A percentile compares a stretch with the other conserved stretches of the same genome.
Evolutionary conservation across 2,888 invertebrate genomes (phyloP).

Genomic region (Scrobipalpa atriplicella): DNA sequence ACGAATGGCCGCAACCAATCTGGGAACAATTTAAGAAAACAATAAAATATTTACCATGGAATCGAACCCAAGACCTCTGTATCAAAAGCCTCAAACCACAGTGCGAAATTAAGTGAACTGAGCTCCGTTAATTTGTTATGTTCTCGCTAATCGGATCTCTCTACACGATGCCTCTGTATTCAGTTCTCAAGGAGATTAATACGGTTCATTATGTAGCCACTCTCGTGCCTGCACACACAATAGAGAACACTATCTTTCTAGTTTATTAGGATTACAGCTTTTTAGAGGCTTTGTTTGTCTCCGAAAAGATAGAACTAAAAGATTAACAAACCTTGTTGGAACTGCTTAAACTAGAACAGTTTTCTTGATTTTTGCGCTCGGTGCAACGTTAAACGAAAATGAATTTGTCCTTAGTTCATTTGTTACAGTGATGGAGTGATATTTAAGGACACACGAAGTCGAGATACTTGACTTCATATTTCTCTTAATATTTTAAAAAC

Average conservation of each 20-base stretch:
- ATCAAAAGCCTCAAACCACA: background rate
- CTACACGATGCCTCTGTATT: slow-evolving; percentile 5
- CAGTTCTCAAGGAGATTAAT: slow-evolving; percentile 12
- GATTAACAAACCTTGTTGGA: too few species aligned
- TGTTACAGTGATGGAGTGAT: background rate
- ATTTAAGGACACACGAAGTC: too few species aligned
- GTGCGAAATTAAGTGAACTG: background rate
- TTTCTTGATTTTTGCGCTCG: too few species aligned
- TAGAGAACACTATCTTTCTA: slow-evolving; percentile 2
- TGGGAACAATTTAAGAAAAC: too few species aligned
- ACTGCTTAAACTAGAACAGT: too few species aligned
- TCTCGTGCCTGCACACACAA: background rate
- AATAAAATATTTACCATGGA: too few species aligned
- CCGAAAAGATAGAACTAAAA: background rate
- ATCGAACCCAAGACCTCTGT: too few species aligned
- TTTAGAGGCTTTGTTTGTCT: background rate
- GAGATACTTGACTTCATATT: too few species aligned
- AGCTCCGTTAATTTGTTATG: slow-evolving; percentile 1
- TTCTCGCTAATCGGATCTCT: background rate
- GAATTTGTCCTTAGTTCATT: background rate
- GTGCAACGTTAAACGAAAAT: too few species aligned
- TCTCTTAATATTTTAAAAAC: too few species aligned
- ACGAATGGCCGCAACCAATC: too few species aligned
- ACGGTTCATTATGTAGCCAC: slow-evolving; percentile 17
- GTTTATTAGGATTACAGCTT: background rate